phyloP scores from a whole-genome alignment of 2,888 invertebrate genomes.

The Labia minor region DNA sequence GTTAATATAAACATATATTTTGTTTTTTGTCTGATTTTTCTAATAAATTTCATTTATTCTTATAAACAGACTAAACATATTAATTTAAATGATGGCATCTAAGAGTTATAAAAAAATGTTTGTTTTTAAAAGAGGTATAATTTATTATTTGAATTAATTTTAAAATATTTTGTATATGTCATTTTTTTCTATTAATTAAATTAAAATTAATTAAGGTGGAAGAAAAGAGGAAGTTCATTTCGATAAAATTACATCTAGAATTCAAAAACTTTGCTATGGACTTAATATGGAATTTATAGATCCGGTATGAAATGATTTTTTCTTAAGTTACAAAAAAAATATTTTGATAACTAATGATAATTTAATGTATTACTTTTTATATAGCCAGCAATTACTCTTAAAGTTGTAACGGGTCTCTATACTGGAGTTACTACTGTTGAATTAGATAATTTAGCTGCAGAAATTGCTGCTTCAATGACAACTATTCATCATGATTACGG shows the following conservation, averaged over 20 bases:
- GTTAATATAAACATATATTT: too few relatives aligned
- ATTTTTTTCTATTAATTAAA: too few relatives aligned
- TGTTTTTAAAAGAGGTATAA: conserved; percentile 40
- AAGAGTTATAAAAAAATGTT: conserved; percentile 35
- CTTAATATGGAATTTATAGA: conserved; percentile 93
- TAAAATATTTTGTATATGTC: conserved; percentile 19
- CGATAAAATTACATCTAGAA: conserved; percentile 95
- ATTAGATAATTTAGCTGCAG: conserved; percentile 94
- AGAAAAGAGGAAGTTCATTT: conserved; percentile 85
- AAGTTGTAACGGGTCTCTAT: conserved; percentile 91
- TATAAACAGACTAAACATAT: too few relatives aligned
- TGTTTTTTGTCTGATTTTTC: too few relatives aligned
- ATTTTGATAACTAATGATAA: neutral
- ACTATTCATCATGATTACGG: conserved; percentile 97
- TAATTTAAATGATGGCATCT: conserved; percentile 30
- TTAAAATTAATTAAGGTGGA: conserved; percentile 51
- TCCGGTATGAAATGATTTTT: conserved; percentile 56
- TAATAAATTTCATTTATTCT: too few relatives aligned
- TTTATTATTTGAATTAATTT: conserved; percentile 15
- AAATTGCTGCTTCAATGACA: conserved; percentile 97
- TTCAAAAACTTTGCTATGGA: conserved; percentile 90
- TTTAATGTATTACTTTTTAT: conserved; percentile 18
- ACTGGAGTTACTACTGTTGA: conserved; percentile 95
- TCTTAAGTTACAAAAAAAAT: neutral
- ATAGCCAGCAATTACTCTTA: conserved; percentile 70